Base-by-base conservation (phyloP, 2,888 invertebrate species). In the Pyrrhia umbra region DNA sequence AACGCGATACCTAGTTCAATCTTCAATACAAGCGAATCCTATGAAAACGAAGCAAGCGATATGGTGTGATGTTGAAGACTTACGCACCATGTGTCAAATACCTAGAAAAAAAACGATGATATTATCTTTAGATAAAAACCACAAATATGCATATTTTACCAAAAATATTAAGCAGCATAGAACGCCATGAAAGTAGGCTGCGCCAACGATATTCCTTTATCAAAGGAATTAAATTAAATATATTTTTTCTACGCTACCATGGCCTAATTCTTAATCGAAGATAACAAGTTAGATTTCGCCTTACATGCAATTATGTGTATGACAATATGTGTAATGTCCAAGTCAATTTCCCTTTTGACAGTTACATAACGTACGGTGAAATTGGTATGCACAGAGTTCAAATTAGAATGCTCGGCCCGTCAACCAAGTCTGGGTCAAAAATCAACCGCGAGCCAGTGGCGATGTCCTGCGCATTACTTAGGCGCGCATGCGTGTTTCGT, bases 401-500 rank as follows among this genome's bases (percentile, higher is more conserved):
- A 88, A 93, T 95, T 94, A 94, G 92, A 92, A 94, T 94, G 92
- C 94, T 82, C 72, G 66, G 77, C 65, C 71, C 88, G 94, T 93
- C 83, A 79, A 76, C 75, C 67, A 75, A 83, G 91, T 90, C 90
- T 93, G 92, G 92, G 93, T 92, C 92, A 91, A 91, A 90, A 91
- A 86, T 85, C 87, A 84, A 85, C 80, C 34, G 68, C 75, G 79
- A 85, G 89, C 89, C 89, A 88, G 72, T 76, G 47, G 79, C 88
- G 85, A 87, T 89, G 92, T 92, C 91, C 92, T 89, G 90, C 87
- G 89, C 90, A 91, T 92, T 90, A 89, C 71, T 86, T 82, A 86
- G 77, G 79, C 67, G 62, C 74, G 79, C 83, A 85, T 85, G 86
- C 89, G 82, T 82, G 80, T 77, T 71, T 72, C 75, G 82, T 79